phyloP scores from a whole-genome alignment of 2,888 invertebrate genomes.

The Seira musarum region DNA sequence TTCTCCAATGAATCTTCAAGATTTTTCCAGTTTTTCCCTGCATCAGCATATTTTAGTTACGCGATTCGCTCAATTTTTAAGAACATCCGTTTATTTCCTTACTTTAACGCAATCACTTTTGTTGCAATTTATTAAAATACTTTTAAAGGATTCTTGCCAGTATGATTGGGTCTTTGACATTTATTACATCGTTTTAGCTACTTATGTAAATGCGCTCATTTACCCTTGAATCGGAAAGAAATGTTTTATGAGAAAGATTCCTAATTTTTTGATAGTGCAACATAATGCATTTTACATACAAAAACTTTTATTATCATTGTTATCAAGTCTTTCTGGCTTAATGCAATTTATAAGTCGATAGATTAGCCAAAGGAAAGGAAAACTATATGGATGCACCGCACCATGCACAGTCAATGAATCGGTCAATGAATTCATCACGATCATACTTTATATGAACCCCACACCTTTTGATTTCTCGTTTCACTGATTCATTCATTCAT shows the following conservation, averaged over 20 bases:
- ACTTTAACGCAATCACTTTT: not conserved
- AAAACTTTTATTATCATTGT: not conserved
- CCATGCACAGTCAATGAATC: conserved; percentile 24
- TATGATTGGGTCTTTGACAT: too few species aligned
- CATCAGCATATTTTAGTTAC: conserved; percentile 4
- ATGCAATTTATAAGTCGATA: not conserved
- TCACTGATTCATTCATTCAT: conserved; percentile 45
- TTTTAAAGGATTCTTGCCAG: too few species aligned
- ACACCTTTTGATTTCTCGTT: not conserved
- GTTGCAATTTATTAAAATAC: not conserved
- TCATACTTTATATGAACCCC: not conserved
- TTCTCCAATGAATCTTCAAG: conserved; percentile 29
- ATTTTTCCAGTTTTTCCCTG: conserved; percentile 33
- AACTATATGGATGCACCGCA: not conserved
- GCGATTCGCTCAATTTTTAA: not conserved
- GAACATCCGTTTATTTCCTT: not conserved
- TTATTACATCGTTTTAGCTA: too few species aligned
- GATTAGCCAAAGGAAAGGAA: not conserved
- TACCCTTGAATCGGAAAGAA: too few species aligned
- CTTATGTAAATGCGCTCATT: too few species aligned
- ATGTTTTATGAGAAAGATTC: too few species aligned
- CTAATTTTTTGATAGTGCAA: too few species aligned
- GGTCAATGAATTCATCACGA: conserved; percentile 46
- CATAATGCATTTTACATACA: too few species aligned
- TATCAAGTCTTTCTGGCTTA: not conserved